Evolutionary conservation across 2,888 invertebrate species (phyloP).

Genomic region (Drosophila cyrtoloma): DNA sequence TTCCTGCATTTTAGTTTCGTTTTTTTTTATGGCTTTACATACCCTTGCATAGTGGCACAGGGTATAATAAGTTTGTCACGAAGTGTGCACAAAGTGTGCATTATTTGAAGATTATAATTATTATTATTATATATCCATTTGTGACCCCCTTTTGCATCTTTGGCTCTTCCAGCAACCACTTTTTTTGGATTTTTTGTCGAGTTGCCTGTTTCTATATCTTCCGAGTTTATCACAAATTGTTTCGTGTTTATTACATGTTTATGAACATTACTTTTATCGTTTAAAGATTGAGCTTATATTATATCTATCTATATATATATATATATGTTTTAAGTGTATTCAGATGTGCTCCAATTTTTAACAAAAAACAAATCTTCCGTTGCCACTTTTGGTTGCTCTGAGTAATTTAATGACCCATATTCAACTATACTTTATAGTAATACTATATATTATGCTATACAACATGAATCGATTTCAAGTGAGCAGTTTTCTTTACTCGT

Average conservation of each 20-base stretch:
- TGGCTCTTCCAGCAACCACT: not conserved
- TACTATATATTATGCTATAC: not conserved
- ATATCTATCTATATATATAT: too few relatives aligned
- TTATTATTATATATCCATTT: not conserved
- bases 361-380: not conserved
- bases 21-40: slow-evolving; percentile 11
- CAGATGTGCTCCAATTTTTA: not conserved
- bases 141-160: not conserved
- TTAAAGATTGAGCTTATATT: not conserved
- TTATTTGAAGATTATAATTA: not conserved
- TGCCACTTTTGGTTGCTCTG: not conserved
- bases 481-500: not conserved
- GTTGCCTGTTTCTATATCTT: not conserved
- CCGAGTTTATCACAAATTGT: too few relatives aligned
- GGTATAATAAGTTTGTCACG: not conserved
- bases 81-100: not conserved
- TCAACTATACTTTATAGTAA: not conserved
- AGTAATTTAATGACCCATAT: not conserved
- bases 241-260: not conserved
- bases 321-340: not conserved
- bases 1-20: slow-evolving; percentile 23
- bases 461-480: not conserved
- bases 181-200: too few relatives aligned
- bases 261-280: not conserved
- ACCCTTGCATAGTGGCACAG: not conserved